Conservation (phyloP, 2,888 invertebrate species). For the Lepidochrysops patricia region DNA sequence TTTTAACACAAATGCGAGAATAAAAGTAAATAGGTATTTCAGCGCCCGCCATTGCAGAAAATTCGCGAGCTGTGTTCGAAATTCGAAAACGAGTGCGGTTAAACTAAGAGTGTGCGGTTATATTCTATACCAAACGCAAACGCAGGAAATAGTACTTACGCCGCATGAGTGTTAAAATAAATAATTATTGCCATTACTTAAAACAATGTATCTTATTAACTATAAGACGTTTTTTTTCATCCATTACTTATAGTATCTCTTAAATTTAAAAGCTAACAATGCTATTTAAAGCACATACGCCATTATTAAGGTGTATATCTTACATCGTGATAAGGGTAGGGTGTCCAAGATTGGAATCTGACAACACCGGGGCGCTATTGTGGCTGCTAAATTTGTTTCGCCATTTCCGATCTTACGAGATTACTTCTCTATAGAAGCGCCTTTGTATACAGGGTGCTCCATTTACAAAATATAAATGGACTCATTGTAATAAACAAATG, state of each 20-base stretch:
- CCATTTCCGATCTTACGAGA: conserved; percentile 65
- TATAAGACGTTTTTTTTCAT: too few species aligned
- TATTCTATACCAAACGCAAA: too few species aligned
- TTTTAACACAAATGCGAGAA: too few species aligned
- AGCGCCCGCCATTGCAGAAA: too few species aligned
- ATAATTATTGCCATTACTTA: too few species aligned
- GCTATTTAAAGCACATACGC: conserved; percentile 5
- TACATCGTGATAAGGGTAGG: conserved; percentile 51
- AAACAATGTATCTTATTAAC: too few species aligned
- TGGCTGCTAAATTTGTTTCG: conserved; percentile 69
- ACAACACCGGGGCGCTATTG: conserved; percentile 65
- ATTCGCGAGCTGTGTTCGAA: too few species aligned
- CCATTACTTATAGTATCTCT: not conserved
- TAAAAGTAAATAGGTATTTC: too few species aligned
- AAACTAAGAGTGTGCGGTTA: too few species aligned
- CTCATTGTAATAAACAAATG: not conserved
- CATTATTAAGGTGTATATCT: conserved; percentile 41
- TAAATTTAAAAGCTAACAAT: not conserved
- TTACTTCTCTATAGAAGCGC: conserved; percentile 60
- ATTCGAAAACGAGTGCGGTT: too few species aligned
- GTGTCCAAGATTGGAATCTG: conserved; percentile 60
- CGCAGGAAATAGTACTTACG: too few species aligned
- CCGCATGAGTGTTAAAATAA: too few species aligned
- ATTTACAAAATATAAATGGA: not conserved
- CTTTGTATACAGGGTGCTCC: conserved; percentile 31